Base-by-base conservation (phyloP, 2,888 invertebrate genomes). In the Drosophila helvetica region DNA sequence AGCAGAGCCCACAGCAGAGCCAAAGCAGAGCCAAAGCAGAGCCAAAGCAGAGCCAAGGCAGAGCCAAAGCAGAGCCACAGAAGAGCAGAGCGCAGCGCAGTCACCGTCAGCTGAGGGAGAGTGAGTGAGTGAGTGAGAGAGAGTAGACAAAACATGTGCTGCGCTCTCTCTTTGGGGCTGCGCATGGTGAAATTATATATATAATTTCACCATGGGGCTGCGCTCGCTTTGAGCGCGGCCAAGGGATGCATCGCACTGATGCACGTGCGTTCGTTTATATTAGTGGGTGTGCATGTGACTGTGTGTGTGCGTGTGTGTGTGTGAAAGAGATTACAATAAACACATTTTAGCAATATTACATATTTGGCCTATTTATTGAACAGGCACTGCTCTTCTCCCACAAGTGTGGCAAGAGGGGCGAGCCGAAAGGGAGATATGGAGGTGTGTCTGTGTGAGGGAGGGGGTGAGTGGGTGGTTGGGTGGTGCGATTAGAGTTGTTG, bases 281-380 rank as follows among this genome's bases (percentile, higher is more conserved):
- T 4, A 58, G 42, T 19, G 9, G 46, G 38, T 58, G 19, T 25
- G 42, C 15, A 15, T 33, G 53, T 47, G n/a, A n/a, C n/a, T 52
- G 45, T 33, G 33, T n/a, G 9, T 33, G 25, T 64, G 19, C 50
- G 33, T 58, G 55, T 66, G 59, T 70, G 63, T 68, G 77, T 61
- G 66, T 64, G 68, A 59, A 65, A 82, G 83, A 86, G 79, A 86
- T 84, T 84, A 84, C 86, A 86, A 83, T 86, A 83, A 83, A 79
- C 83, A 86, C 83, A 83, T 83, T 83, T 86, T 83, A 83, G 83
- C 83, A 77, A 83, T 83, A 83, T 83, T 83, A 83, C 86, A 86
- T 83, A 83, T 83, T 83, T 83, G 83, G 83, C 83, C 83, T 83
- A 83, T 83, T 83, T 83, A 83, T 86, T 86, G 86, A 84, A 70